Base-by-base conservation (phyloP, 2,113 vertebrate genomes). In the Ailurus styani region DNA sequence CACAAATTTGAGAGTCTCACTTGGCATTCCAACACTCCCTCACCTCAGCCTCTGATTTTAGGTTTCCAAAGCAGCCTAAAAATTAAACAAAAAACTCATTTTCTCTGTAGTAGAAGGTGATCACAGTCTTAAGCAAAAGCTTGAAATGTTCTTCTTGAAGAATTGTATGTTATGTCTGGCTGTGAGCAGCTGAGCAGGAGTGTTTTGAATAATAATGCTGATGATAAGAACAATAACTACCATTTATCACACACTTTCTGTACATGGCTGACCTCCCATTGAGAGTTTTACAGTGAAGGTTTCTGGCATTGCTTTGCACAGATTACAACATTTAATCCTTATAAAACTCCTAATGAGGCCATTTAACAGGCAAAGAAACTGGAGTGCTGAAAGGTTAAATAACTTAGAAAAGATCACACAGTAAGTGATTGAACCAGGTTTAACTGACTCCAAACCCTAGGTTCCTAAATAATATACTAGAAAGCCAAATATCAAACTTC, bases 131-230 rank as follows among this genome's bases (percentile, higher is more conserved):
- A 82, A 77, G 37, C 21, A 90, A 95, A 95, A 95, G 40, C 47
- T 84, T 93, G 68, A 91, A 95, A 70, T 31, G 34, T 29, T 87
- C 57, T 91, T 93, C 52, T 68, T 68, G 57, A 95, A 55, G 62
- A 83, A 88, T 42, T 77, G 6, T 40, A 42, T 72, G 25, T 66
- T 93, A 37, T 68, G 3, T 55, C 52, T 70, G 55, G 50, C 54
- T 90, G 34, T 87, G 50, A 93, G 55, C 7, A 29, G 42, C 68
- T 96, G 50, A 87, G 55, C 75, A 62, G 42, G 55, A 54, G 29
- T 42, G 29, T 97, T 98, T 84, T 92, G 84, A 96, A 97, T 95
- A 96, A 81, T 95, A 87, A 96, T 70, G 15, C 10, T 31, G 25
- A 47, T 95, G 60, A 87, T 93, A 93, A 93, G 73, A 94, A 75